Evolutionary conservation across 2,888 invertebrate genomes (phyloP).

Genomic region (Aquatica leii): DNA sequence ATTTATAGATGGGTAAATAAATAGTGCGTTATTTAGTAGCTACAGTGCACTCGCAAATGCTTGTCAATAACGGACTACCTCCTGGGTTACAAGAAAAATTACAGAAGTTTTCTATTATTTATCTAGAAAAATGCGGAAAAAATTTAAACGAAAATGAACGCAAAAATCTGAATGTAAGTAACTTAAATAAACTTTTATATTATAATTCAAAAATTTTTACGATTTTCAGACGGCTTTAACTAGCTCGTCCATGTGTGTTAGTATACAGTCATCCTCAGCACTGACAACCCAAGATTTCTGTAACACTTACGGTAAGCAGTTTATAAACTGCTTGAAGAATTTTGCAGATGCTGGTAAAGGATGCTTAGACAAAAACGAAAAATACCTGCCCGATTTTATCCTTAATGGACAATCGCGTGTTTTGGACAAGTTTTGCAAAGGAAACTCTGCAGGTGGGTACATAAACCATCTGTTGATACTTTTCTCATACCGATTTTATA

Average conservation of each 20-base stretch:
- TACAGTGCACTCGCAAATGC: too few relatives aligned
- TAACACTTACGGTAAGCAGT: not conserved
- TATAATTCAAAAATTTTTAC: not conserved
- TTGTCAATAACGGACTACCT: too few relatives aligned
- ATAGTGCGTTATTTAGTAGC: too few relatives aligned
- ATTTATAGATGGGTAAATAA: too few relatives aligned
- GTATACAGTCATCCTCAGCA: not conserved
- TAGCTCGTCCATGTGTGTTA: not conserved
- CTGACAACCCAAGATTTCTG: not conserved
- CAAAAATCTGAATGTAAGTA: too few relatives aligned
- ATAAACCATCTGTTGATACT: too few relatives aligned
- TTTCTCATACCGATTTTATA: too few relatives aligned
- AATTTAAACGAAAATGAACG: too few relatives aligned
- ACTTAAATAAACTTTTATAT: too few relatives aligned
- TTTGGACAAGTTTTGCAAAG: not conserved
- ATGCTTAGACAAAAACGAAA: constrained; percentile 11
- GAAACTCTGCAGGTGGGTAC: not conserved
- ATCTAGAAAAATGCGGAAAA: too few relatives aligned
- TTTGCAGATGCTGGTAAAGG: constrained; percentile 1
- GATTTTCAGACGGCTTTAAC: not conserved
- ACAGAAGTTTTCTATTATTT: too few relatives aligned
- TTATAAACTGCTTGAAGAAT: not conserved
- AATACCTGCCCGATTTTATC: constrained; percentile 3
- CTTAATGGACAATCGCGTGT: not conserved
- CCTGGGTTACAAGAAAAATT: too few relatives aligned